Conservation (phyloP, 1,140 invertebrate genomes). For the Psix sp. region DNA sequence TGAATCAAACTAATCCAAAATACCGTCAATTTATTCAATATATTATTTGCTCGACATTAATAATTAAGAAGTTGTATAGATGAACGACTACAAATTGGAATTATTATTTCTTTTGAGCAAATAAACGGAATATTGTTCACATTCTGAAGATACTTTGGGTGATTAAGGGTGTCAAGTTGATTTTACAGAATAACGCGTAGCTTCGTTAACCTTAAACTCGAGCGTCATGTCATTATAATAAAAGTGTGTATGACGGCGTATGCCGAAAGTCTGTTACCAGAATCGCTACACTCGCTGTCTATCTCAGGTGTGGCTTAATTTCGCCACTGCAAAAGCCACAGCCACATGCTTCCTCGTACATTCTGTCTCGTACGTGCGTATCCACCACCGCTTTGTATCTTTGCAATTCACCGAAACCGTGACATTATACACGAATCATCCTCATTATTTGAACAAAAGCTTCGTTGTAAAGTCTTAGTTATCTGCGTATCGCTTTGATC, state of each 20-base stretch:
- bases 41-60: too few species aligned
- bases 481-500: too few species aligned
- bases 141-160: slow-evolving; percentile 22
- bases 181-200: slow-evolving; percentile 32
- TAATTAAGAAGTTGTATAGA: too few species aligned
- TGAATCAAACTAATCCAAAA: too few species aligned
- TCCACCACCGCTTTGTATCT: slow-evolving; percentile 33
- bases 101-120: too few species aligned
- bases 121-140: slow-evolving; percentile 19
- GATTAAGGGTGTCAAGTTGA: slow-evolving; percentile 47
- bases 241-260: slow-evolving; percentile 11
- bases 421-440: slow-evolving; percentile 29
- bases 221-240: slow-evolving; percentile 31
- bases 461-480: not conserved
- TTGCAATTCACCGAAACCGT: slow-evolving; percentile 3
- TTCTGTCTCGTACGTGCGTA: slow-evolving; percentile 34
- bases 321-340: slow-evolving; percentile 37
- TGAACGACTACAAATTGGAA: too few species aligned
- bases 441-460: slow-evolving; percentile 12
- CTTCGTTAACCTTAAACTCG: slow-evolving; percentile 44
- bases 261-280: slow-evolving; percentile 32
- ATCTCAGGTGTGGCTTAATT: slow-evolving; percentile 54
- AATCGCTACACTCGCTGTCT: slow-evolving; percentile 48
- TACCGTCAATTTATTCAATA: too few species aligned
- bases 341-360: slow-evolving; percentile 30